phyloP scores from a whole-genome alignment of 1,140 invertebrate species.

The Papilio machaon region DNA sequence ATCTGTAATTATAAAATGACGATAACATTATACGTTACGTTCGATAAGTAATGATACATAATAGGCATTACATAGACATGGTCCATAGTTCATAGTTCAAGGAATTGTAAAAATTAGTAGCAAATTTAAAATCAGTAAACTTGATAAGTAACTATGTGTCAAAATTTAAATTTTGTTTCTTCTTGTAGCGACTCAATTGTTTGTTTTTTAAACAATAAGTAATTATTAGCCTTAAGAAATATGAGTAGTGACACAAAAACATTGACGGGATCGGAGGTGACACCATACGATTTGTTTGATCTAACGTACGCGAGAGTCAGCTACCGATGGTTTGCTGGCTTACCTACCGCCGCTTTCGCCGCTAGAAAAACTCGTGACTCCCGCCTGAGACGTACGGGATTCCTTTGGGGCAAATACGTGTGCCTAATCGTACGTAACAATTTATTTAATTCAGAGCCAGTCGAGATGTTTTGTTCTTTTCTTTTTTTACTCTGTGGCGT shows the following conservation, averaged over 20 bases:
- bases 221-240: neutral
- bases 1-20: conserved; percentile 66
- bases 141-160: neutral
- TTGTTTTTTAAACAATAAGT: neutral
- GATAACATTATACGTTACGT: conserved; percentile 35
- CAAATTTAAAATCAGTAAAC: neutral
- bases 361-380: conserved; percentile 70
- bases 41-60: neutral
- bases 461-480: conserved; percentile 51
- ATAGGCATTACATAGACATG: conserved; percentile 11
- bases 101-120: neutral
- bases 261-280: conserved; percentile 71
- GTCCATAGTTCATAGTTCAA: conserved; percentile 18
- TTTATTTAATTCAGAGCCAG: conserved; percentile 68
- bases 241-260: conserved; percentile 45
- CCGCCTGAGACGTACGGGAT: conserved; percentile 71
- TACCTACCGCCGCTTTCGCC: conserved; percentile 72
- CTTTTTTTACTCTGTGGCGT: conserved; percentile 36
- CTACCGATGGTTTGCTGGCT: conserved; percentile 79
- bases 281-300: conserved; percentile 80
- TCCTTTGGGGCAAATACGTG: conserved; percentile 78
- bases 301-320: conserved; percentile 69
- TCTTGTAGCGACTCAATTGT: neutral
- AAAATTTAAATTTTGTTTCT: too few relatives aligned
- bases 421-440: conserved; percentile 77